Conservation (phyloP, 2,888 invertebrate genomes). For the Pyrrhia umbra region DNA sequence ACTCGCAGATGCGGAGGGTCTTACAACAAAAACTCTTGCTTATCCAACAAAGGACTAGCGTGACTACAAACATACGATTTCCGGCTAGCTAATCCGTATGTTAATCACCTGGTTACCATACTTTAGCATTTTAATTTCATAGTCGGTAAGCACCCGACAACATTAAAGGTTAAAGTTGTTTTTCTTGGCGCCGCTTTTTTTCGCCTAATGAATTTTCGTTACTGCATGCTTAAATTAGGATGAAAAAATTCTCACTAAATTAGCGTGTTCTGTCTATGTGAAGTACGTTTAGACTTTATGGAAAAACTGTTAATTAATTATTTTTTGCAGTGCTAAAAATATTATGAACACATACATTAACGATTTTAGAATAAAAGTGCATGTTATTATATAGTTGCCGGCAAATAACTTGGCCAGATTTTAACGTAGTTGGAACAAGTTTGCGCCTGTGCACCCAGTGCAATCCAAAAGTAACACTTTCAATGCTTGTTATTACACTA, state of each 20-base stretch:
- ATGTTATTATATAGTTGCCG: too few relatives aligned
- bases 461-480: too few relatives aligned
- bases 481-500: too few relatives aligned
- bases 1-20: constrained; percentile 18
- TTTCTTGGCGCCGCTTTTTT: constrained; percentile 39
- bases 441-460: too few relatives aligned
- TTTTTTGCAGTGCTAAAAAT: neutral
- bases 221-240: constrained; percentile 32
- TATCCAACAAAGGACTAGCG: constrained; percentile 40
- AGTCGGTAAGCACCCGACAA: constrained; percentile 50
- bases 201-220: constrained; percentile 47
- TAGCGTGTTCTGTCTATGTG: constrained; percentile 19
- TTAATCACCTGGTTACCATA: constrained; percentile 58
- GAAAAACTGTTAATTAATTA: neutral
- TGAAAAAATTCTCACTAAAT: constrained; percentile 33
- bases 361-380: too few relatives aligned
- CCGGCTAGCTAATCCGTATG: constrained; percentile 62
- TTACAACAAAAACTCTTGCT: constrained; percentile 36
- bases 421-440: too few relatives aligned
- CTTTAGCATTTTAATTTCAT: constrained; percentile 63
- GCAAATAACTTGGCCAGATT: too few relatives aligned
- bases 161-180: constrained; percentile 56
- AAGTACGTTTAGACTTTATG: neutral
- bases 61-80: constrained; percentile 52
- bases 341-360: neutral